These are phyloP conservation scores for Polyodon spathula DNA, from an alignment of 2,113 vertebrate genomes.

Conservation along the genomic window DNA sequence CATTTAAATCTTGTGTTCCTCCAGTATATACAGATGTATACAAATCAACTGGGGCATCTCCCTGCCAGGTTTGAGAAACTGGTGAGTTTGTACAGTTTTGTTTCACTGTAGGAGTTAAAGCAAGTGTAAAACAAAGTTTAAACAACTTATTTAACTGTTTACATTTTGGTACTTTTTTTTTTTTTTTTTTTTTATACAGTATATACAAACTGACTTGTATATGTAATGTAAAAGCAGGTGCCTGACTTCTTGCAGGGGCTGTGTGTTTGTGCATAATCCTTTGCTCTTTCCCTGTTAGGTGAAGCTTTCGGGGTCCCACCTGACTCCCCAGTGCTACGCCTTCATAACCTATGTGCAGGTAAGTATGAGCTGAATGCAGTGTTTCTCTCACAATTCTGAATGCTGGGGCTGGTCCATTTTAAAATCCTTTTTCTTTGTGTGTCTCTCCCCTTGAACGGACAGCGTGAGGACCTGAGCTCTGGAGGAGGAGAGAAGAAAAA, in stretches of 20 bases:
- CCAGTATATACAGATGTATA: slow-evolving; percentile 81
- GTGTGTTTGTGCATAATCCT: too few relatives aligned
- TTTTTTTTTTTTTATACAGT: too few relatives aligned
- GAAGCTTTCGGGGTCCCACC: slow-evolving; percentile 86
- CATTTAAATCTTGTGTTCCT: slow-evolving; percentile 20
- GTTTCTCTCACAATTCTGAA: neutral
- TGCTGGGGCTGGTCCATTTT: neutral
- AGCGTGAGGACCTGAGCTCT: slow-evolving; percentile 49
- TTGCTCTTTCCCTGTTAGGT: slow-evolving; percentile 52
- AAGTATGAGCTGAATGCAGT: slow-evolving; percentile 13
- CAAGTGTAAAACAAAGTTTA: too few relatives aligned
- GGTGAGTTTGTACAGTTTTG: too few relatives aligned
- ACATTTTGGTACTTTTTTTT: too few relatives aligned
- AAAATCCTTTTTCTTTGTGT: neutral
- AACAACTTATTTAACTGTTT: too few relatives aligned
- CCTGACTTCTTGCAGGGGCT: too few relatives aligned
- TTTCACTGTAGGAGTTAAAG: too few relatives aligned
- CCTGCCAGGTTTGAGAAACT: slow-evolving; percentile 82
- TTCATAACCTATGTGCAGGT: slow-evolving; percentile 95
- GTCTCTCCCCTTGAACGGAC: slow-evolving; percentile 33
- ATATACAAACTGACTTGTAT: too few relatives aligned
- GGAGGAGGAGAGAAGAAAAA: slow-evolving; percentile 67
- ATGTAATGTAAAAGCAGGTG: too few relatives aligned
- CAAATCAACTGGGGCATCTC: slow-evolving; percentile 41
- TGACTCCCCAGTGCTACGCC: slow-evolving; percentile 86